Evolutionary conservation across 2,113 vertebrate species (phyloP).

Genomic region (Poeciliopsis turrubarensis): DNA sequence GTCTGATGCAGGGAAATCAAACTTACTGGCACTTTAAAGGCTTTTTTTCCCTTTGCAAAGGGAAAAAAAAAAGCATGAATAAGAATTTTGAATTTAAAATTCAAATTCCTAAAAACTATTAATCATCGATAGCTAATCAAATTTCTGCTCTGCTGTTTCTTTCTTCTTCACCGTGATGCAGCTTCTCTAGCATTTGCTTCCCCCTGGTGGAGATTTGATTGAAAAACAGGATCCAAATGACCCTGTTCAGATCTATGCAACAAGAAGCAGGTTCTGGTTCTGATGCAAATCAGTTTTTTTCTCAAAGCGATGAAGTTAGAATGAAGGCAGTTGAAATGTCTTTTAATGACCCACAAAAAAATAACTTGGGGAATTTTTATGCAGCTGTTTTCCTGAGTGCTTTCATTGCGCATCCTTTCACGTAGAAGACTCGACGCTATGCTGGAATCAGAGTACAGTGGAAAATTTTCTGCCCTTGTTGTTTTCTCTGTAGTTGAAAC

Average conservation of each 20-base stretch:
- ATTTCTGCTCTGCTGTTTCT: not conserved
- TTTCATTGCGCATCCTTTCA: not conserved
- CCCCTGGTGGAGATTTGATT: conserved; percentile 59
- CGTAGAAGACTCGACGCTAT: not conserved
- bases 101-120: no score
- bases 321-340: not conserved
- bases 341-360: not conserved
- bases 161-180: not conserved
- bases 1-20: no score
- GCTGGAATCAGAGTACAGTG: no score
- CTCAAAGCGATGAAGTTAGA: not conserved
- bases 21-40: no score
- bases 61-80: no score
- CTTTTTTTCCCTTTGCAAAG: no score
- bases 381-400: not conserved
- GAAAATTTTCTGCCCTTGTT: not conserved
- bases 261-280: not conserved
- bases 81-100: no score
- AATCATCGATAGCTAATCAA: no score
- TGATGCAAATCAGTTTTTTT: not conserved
- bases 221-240: not conserved
- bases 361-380: not conserved
- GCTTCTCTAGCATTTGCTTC: conserved; percentile 59
- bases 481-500: not conserved
- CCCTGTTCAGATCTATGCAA: not conserved